Percentiles rank a stretch among this genome's conserved stretches.
Evolutionary conservation across 1,140 invertebrate species (phyloP).

Genomic region (Orussus abietinus): DNA sequence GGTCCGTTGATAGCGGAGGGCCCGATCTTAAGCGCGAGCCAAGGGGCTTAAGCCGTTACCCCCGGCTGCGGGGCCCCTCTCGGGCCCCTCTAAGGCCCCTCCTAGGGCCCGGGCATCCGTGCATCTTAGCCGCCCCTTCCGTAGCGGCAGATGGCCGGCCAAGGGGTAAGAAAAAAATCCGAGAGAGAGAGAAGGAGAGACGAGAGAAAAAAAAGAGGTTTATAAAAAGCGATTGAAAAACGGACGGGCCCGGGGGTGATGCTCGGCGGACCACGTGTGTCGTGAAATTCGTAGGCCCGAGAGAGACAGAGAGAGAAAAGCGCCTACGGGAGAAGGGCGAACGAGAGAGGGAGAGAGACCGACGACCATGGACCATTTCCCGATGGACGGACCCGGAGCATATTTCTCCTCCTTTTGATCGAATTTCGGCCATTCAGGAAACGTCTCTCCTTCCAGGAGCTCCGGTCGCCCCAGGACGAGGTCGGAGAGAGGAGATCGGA

Average conservation of each 20-base stretch:
- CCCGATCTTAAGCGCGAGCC: conserved; percentile 4
- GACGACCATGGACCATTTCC: conserved; percentile 21
- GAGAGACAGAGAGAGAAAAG: conserved; percentile 1
- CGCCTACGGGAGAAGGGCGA: not conserved
- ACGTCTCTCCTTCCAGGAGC: too few relatives aligned
- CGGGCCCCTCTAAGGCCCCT: conserved; percentile 23
- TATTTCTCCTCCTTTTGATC: conserved; percentile 26
- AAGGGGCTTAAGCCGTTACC: conserved; percentile 34
- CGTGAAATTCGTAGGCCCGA: conserved; percentile 20
- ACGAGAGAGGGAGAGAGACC: conserved; percentile 11
- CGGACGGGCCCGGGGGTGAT: conserved; percentile 34
- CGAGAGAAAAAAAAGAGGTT: conserved; percentile 29
- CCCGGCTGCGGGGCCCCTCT: conserved; percentile 19
- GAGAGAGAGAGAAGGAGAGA: conserved; percentile 25
- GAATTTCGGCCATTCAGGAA: conserved; percentile 50
- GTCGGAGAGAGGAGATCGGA: too few relatives aligned
- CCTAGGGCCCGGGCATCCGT: conserved; percentile 25
- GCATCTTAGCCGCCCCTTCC: conserved; percentile 48
- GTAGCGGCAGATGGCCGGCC: conserved; percentile 50
- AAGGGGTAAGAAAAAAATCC: conserved; percentile 51
- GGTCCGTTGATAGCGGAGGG: conserved; percentile 1
- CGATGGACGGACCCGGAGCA: conserved; percentile 12
- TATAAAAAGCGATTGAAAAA: conserved; percentile 52
- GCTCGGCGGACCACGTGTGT: conserved; percentile 44
- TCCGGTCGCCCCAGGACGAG: too few relatives aligned